phyloP scores from a whole-genome alignment of 2,888 invertebrate species.

The Melieria picta region DNA sequence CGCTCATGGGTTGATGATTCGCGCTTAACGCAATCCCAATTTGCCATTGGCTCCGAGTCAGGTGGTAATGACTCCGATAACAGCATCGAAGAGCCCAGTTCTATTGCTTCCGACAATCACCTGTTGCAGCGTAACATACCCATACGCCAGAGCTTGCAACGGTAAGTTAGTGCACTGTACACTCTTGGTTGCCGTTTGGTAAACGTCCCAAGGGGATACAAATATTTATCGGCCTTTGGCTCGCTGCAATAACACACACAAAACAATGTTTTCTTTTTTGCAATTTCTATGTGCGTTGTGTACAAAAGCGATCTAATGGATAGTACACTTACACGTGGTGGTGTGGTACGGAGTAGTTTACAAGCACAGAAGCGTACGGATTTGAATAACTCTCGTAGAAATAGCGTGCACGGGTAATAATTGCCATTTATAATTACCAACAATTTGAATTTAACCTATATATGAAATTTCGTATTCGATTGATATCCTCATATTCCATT shows the following conservation, averaged over 20 bases:
- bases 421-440: conserved; percentile 20
- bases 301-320: conserved; percentile 68
- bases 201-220: not conserved
- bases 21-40: conserved; percentile 74
- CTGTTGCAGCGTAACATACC: conserved; percentile 67
- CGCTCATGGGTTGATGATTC: conserved; percentile 79
- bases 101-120: conserved; percentile 68
- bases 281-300: not conserved
- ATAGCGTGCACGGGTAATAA: conserved; percentile 72
- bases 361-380: conserved; percentile 67
- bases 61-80: conserved; percentile 83
- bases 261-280: conserved; percentile 19
- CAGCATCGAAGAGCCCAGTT: conserved; percentile 73
- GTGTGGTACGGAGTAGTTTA: conserved; percentile 70
- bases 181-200: not conserved
- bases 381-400: conserved; percentile 68
- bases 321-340: conserved; percentile 71
- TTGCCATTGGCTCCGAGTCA: conserved; percentile 76
- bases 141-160: conserved; percentile 68
- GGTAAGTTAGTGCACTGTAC: conserved; percentile 62
- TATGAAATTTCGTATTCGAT: conserved; percentile 20
- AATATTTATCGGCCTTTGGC: not conserved
- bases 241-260: not conserved
- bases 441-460: conserved; percentile 34
- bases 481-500: conserved; percentile 9